These are phyloP conservation scores for Ectobius pallidus DNA, from an alignment of 2,888 invertebrate genomes.

Conservation along the genomic window DNA sequence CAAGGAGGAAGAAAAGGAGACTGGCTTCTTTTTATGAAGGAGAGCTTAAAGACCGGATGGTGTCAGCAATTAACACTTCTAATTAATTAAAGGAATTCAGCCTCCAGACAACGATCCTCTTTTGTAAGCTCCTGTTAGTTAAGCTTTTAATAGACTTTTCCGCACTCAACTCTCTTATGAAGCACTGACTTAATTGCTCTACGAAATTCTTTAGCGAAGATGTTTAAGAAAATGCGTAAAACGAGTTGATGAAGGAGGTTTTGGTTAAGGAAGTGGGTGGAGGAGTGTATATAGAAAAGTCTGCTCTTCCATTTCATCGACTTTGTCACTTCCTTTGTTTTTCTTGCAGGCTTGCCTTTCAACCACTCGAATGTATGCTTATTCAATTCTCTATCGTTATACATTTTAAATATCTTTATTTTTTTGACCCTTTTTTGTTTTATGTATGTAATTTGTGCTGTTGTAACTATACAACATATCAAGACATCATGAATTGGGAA, in stretches of 20 bases:
- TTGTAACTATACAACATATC: no score
- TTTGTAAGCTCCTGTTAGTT: constrained; percentile 8
- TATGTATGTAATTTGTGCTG: no score
- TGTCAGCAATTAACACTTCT: constrained; percentile 41
- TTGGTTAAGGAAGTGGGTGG: not conserved
- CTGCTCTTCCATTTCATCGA: not conserved
- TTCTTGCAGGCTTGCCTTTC: no score
- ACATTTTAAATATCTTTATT: no score
- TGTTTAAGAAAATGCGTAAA: constrained; percentile 13
- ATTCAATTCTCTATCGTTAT: not conserved
- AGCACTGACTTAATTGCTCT: constrained; percentile 32
- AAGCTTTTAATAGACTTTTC: constrained; percentile 29
- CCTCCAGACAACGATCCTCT: not conserved
- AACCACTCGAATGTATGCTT: no score
- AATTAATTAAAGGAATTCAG: constrained; percentile 42
- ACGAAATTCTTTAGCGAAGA: constrained; percentile 34
- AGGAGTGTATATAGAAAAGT: not conserved
- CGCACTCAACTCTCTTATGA: not conserved
- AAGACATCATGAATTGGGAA: no score
- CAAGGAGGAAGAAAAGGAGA: constrained; percentile 15
- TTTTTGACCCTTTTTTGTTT: no score
- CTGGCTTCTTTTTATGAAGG: constrained; percentile 25
- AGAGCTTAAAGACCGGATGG: constrained; percentile 28
- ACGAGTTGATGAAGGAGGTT: not conserved
- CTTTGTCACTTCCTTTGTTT: no score